phyloP scores from a whole-genome alignment of 1,140 invertebrate species.

The Campoletis sonorensis region DNA sequence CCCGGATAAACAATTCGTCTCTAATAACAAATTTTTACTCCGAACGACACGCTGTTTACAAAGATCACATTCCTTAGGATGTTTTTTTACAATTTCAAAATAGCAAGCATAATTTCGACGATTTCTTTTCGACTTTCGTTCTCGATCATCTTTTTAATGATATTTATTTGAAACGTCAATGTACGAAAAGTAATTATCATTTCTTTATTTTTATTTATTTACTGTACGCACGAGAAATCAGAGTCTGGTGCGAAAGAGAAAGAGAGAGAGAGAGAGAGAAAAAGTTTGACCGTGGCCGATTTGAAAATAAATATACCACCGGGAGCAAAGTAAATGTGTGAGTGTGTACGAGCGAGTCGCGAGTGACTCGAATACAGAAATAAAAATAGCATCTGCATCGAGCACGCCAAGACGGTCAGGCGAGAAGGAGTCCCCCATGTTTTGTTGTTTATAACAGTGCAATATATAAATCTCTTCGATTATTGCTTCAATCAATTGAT shows the following conservation, averaged over 20 bases:
- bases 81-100: no score
- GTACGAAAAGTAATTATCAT: no score
- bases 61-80: no score
- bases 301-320: slow-evolving; percentile 73
- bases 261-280: background rate
- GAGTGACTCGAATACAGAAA: slow-evolving; percentile 57
- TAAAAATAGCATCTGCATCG: slow-evolving; percentile 72
- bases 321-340: slow-evolving; percentile 20
- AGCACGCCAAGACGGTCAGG: slow-evolving; percentile 67
- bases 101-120: no score
- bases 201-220: no score
- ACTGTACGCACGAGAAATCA: no score
- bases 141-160: no score
- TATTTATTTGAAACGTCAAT: no score
- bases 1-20: no score
- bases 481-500: background rate
- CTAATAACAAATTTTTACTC: no score
- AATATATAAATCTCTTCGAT: background rate
- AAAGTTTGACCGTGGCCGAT: slow-evolving; percentile 73
- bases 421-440: slow-evolving; percentile 51
- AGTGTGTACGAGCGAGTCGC: background rate
- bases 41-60: no score
- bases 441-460: slow-evolving; percentile 16
- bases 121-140: no score
- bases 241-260: background rate